Percentiles rank a stretch among this genome's conserved stretches.
These are phyloP conservation scores for Conchocele bisecta DNA, from an alignment of 2,888 invertebrate genomes.

Conservation along the genomic window DNA sequence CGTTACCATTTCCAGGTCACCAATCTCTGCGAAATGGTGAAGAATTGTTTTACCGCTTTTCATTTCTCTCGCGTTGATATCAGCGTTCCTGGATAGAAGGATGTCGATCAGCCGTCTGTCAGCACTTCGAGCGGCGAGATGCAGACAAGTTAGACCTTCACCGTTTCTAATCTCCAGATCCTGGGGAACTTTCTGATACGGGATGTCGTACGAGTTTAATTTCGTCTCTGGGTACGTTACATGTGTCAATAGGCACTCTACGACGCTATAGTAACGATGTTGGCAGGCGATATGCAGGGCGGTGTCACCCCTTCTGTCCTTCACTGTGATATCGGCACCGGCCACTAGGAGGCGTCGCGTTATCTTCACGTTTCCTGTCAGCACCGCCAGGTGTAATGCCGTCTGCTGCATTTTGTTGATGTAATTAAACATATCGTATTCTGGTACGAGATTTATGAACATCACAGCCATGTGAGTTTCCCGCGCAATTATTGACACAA, in stretches of 20 bases:
- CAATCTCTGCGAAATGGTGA: constrained; percentile 36
- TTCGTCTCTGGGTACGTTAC: constrained; percentile 67
- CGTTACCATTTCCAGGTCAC: constrained; percentile 19
- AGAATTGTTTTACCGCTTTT: constrained; percentile 40
- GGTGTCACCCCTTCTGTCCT: constrained; percentile 92
- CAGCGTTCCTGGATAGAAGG: constrained; percentile 90
- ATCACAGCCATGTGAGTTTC: constrained; percentile 3
- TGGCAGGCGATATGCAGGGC: constrained; percentile 92
- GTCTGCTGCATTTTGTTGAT: constrained; percentile 91
- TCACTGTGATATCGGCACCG: constrained; percentile 87
- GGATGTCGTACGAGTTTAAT: constrained; percentile 82
- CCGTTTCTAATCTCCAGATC: constrained; percentile 92
- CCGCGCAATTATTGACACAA: constrained; percentile 15
- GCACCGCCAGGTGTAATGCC: constrained; percentile 93
- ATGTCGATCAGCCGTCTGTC: constrained; percentile 89
- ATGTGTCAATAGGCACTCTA: constrained; percentile 88
- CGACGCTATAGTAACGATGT: constrained; percentile 88
- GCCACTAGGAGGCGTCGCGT: constrained; percentile 90
- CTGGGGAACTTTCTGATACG: constrained; percentile 84
- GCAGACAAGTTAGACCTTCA: constrained; percentile 93
- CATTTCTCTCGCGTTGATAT: constrained; percentile 87
- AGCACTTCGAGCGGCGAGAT: constrained; percentile 90
- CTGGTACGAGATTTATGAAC: constrained; percentile 85
- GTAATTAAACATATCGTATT: constrained; percentile 90
- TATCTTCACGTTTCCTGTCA: constrained; percentile 89